Conservation (phyloP, 1,140 invertebrate genomes). For the Bombus picipes region DNA sequence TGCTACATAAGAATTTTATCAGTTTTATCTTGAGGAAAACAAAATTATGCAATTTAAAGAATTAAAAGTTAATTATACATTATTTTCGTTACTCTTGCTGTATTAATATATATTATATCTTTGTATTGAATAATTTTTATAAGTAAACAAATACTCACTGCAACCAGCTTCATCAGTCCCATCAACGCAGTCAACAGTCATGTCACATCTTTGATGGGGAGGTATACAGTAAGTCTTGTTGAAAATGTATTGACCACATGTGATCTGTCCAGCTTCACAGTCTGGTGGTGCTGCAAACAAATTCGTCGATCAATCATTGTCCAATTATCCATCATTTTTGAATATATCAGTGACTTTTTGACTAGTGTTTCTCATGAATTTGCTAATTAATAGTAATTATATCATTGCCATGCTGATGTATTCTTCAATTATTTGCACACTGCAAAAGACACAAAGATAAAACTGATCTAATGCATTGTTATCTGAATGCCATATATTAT, state of each 20-base stretch:
- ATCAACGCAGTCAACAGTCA: conserved; percentile 96
- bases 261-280: conserved; percentile 92
- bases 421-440: background rate
- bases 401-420: too few relatives aligned
- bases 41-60: background rate
- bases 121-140: background rate
- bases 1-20: background rate
- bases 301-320: background rate
- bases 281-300: conserved; percentile 91
- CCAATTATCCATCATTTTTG: background rate
- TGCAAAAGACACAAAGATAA: background rate
- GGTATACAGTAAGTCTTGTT: conserved; percentile 97
- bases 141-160: conserved; percentile 88
- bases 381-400: too few relatives aligned
- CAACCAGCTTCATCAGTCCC: conserved; percentile 96
- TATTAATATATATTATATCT: background rate
- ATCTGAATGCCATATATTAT: background rate
- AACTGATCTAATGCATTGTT: background rate
- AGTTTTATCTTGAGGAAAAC: background rate
- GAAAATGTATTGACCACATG: conserved; percentile 95
- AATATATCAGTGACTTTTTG: background rate
- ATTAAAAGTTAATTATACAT: background rate
- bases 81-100: too few relatives aligned
- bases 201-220: conserved; percentile 94
- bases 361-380: background rate